Evolutionary conservation across 2,797 vertebrate species (phyloP).

Genomic region (Gymnopithys bicolor): DNA sequence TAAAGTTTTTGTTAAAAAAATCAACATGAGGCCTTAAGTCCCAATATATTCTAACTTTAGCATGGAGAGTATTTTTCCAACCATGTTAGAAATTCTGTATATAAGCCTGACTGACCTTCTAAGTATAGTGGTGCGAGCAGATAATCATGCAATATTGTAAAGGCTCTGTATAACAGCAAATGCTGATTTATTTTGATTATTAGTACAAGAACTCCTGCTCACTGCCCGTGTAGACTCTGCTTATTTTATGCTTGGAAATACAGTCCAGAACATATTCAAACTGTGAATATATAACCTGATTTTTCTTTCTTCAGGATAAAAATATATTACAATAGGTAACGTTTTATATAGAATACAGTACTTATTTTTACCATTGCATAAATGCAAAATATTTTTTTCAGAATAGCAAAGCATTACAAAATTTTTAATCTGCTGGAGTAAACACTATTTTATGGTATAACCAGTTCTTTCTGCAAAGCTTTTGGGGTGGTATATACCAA

Average conservation of each 20-base stretch:
- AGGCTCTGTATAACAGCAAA: slow-evolving; percentile 47
- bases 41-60: slow-evolving; percentile 62
- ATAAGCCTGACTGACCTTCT: slow-evolving; percentile 69
- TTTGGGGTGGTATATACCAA: background rate
- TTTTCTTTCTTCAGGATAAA: slow-evolving; percentile 68
- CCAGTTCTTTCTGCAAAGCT: slow-evolving; percentile 49
- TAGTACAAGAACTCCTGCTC: slow-evolving; percentile 52
- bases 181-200: slow-evolving; percentile 42
- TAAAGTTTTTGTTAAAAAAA: background rate
- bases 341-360: slow-evolving; percentile 69
- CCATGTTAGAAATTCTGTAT: slow-evolving; percentile 53
- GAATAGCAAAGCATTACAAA: slow-evolving; percentile 44
- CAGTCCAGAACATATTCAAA: slow-evolving; percentile 67
- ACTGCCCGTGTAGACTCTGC: slow-evolving; percentile 66
- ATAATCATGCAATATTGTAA: slow-evolving; percentile 46
- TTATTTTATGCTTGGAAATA: slow-evolving; percentile 60
- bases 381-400: slow-evolving; percentile 68
- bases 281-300: slow-evolving; percentile 59
- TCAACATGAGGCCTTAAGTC: slow-evolving; percentile 57
- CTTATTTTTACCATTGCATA: slow-evolving; percentile 68
- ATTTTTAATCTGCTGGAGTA: slow-evolving; percentile 61
- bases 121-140: slow-evolving; percentile 71
- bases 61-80: slow-evolving; percentile 65
- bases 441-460: slow-evolving; percentile 38
- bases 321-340: slow-evolving; percentile 52